phyloP scores from a whole-genome alignment of 64 coral and sea anemone genomes.

The Hydrozoanthus tunicans region DNA sequence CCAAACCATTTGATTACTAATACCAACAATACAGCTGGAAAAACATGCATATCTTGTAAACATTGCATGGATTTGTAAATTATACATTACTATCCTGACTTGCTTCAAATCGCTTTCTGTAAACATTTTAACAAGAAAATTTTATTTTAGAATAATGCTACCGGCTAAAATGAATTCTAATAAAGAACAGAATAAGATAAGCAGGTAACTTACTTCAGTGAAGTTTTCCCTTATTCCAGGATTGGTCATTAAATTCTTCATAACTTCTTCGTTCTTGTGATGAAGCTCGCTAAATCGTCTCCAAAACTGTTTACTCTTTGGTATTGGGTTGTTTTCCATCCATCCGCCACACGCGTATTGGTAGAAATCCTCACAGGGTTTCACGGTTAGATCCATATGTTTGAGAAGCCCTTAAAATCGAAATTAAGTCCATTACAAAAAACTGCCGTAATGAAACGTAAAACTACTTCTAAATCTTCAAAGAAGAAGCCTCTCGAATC shows the following conservation, averaged over 20 bases:
- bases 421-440: too few species aligned
- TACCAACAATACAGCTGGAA: too few species aligned
- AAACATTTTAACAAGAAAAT: too few species aligned
- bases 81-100: too few species aligned
- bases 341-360: slow-evolving; percentile 88
- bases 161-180: too few species aligned
- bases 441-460: too few species aligned
- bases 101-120: too few species aligned
- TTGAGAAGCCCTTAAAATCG: slow-evolving; percentile 61
- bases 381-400: slow-evolving; percentile 64
- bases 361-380: slow-evolving; percentile 89
- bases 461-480: too few species aligned
- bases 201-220: slow-evolving; percentile 51
- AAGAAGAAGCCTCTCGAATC: too few species aligned
- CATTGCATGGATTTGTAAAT: too few species aligned
- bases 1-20: too few species aligned
- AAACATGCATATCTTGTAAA: too few species aligned
- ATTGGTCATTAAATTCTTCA: slow-evolving; percentile 57
- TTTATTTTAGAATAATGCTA: neutral
- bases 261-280: slow-evolving; percentile 61
- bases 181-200: neutral
- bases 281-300: slow-evolving; percentile 77
- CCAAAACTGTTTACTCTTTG: slow-evolving; percentile 67
- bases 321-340: slow-evolving; percentile 73
- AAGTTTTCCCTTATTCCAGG: slow-evolving; percentile 60